These are phyloP conservation scores for Brienomyrus brachyistius DNA, from an alignment of 2,113 vertebrate genomes.

Conservation along the genomic window DNA sequence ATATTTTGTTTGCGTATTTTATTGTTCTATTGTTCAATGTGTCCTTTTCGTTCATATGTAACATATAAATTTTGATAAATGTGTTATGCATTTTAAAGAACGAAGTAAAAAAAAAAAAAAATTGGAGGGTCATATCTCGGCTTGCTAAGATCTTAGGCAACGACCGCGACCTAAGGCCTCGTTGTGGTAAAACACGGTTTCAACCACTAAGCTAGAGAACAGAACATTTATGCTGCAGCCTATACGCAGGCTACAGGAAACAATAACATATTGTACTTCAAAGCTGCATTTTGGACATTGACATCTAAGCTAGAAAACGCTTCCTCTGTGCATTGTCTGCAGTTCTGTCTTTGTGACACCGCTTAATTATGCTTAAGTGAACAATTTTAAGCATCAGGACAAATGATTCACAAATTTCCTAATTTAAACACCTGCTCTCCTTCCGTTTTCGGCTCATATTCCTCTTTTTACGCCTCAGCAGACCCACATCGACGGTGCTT, in stretches of 20 bases:
- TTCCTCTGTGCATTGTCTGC: not conserved
- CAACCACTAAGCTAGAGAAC: not conserved
- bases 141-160: not conserved
- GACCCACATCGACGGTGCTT: slow-evolving; percentile 41
- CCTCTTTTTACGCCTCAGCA: not conserved
- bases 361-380: not conserved
- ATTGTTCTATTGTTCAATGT: not conserved
- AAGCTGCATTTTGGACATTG: not conserved
- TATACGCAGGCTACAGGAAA: not conserved
- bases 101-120: not conserved
- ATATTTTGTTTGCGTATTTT: not conserved
- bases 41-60: not conserved
- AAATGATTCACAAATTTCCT: not conserved
- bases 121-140: not conserved
- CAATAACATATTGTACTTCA: not conserved
- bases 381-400: not conserved
- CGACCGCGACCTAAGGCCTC: too few species aligned
- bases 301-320: not conserved
- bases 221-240: not conserved
- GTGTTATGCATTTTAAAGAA: not conserved
- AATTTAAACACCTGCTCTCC: not conserved
- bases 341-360: not conserved
- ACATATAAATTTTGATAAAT: not conserved
- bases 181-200: not conserved
- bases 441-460: not conserved